A percentile compares a stretch with the other conserved stretches of the same genome.
Conservation (phyloP, 2,113 vertebrate species). For the Andinoacara biseriatus region DNA sequence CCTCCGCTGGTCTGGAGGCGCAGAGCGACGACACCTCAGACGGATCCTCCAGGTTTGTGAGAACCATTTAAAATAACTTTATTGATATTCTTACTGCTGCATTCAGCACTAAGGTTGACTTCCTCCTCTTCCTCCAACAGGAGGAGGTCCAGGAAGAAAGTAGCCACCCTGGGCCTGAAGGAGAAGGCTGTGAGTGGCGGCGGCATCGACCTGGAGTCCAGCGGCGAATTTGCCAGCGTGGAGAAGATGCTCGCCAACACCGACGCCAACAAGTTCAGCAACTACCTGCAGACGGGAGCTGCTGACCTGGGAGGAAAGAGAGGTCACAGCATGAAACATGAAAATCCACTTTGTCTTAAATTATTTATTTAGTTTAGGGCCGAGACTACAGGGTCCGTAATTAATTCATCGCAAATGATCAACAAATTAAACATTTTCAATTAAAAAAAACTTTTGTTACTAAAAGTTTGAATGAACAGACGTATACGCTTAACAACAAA, state of each 20-base stretch:
- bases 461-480: too few species aligned
- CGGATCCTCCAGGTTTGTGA: constrained; percentile 52
- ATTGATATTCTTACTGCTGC: not conserved
- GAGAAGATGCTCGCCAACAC: constrained; percentile 98
- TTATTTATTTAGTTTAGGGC: too few species aligned
- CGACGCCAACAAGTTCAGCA: constrained; percentile 94
- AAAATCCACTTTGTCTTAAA: too few species aligned
- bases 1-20: not conserved
- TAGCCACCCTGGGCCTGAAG: not conserved
- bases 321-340: constrained; percentile 70
- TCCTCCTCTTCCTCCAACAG: constrained; percentile 7
- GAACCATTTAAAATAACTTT: not conserved
- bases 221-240: constrained; percentile 97
- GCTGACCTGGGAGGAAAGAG: constrained; percentile 78
- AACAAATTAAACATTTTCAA: too few species aligned
- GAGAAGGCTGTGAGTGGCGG: constrained; percentile 35
- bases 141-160: constrained; percentile 66
- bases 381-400: too few species aligned
- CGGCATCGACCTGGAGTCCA: constrained; percentile 90
- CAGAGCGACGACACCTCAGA: constrained; percentile 28
- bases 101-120: not conserved
- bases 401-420: too few species aligned
- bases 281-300: constrained; percentile 87
- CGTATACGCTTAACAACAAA: too few species aligned
- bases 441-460: too few species aligned